Evolutionary conservation across 1,140 invertebrate genomes (phyloP).

Genomic region (Cydia fagiglandana): DNA sequence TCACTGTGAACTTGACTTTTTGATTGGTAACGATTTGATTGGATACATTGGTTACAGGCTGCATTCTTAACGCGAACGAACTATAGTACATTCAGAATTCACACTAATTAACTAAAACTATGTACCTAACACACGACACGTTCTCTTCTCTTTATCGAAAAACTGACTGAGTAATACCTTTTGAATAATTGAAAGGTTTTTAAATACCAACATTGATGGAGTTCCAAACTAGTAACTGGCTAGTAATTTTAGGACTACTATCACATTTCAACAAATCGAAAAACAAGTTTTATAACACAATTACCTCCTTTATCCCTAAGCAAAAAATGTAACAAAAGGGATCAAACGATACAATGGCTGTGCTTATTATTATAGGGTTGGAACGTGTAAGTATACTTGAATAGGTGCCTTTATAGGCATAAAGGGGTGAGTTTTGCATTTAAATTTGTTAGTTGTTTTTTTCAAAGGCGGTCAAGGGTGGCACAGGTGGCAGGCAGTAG

Average conservation of each 20-base stretch:
- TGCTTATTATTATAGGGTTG: not conserved
- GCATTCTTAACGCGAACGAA: too few relatives aligned
- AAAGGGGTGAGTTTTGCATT: not conserved
- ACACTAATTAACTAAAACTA: too few relatives aligned
- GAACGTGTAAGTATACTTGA: not conserved
- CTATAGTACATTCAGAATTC: too few relatives aligned
- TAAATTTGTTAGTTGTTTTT: not conserved
- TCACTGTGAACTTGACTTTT: too few relatives aligned
- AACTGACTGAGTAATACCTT: too few relatives aligned
- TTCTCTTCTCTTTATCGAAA: too few relatives aligned
- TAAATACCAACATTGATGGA: not conserved
- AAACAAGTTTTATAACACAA: slow-evolving; percentile 28
- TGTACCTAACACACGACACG: too few relatives aligned
- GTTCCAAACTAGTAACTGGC: not conserved
- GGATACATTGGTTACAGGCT: too few relatives aligned
- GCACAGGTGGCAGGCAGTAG: slow-evolving; percentile 6
- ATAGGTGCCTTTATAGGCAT: not conserved
- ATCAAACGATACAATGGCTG: not conserved
- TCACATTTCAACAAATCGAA: slow-evolving; percentile 28
- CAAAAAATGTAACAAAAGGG: not conserved
- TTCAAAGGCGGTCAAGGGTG: not conserved
- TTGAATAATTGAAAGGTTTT: too few relatives aligned
- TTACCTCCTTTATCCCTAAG: not conserved
- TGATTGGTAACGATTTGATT: too few relatives aligned
- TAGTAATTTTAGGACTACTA: not conserved